A percentile compares a stretch with the other conserved stretches of the same genome.
Conservation (phyloP, 1,140 invertebrate genomes). For the Coenobita brevimanus region DNA sequence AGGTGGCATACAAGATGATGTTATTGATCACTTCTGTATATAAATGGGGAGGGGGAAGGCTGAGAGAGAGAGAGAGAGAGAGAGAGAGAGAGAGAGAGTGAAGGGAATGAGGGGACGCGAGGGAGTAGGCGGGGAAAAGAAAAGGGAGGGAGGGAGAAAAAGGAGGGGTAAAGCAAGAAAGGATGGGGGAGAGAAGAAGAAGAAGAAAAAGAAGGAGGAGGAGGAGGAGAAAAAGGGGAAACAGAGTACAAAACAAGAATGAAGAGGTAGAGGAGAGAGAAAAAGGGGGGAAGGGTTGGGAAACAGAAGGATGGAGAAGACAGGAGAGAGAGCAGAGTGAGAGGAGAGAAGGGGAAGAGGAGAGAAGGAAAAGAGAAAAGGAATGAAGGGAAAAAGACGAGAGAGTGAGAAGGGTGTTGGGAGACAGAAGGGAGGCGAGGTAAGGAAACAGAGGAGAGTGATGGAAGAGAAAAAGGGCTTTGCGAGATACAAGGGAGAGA, state of each 20-base stretch:
- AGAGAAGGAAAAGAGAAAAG: not conserved
- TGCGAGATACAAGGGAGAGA: not conserved
- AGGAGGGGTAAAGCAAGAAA: not conserved
- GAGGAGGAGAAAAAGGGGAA: not conserved
- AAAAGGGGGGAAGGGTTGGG: not conserved
- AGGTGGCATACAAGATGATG: too few relatives aligned
- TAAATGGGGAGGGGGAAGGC: not conserved
- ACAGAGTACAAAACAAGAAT: not conserved
- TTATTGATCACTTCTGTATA: too few relatives aligned
- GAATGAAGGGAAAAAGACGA: not conserved
- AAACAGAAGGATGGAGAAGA: not conserved
- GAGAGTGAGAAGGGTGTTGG: not conserved
- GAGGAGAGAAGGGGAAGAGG: not conserved
- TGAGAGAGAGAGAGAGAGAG: constrained; percentile 16
- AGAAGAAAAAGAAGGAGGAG: constrained; percentile 1
- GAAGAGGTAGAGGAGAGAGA: not conserved
- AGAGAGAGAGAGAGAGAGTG: constrained; percentile 20
- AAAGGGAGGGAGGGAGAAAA: not conserved
- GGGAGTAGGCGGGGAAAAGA: too few relatives aligned
- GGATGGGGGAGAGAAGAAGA: not conserved
- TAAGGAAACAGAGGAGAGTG: too few relatives aligned
- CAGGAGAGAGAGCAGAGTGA: not conserved
- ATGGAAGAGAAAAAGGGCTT: not conserved
- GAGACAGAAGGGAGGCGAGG: not conserved
- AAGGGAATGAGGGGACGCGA: not conserved